Base-by-base conservation (phyloP, 2,888 invertebrate genomes). In the Nemotelus pantherinus region DNA sequence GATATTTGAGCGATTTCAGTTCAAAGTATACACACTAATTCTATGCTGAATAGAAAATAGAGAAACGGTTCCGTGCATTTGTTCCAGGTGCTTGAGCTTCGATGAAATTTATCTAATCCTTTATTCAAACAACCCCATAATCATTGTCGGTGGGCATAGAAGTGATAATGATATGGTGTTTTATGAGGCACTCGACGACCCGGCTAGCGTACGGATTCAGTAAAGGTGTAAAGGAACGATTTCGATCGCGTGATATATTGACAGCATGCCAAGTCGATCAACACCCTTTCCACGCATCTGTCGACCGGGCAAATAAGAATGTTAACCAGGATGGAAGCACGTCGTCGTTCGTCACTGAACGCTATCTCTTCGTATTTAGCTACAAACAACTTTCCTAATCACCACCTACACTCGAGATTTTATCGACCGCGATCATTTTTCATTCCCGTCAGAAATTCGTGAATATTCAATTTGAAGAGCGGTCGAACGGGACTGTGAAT, bases 121-220 rank as follows among this genome's bases (percentile, higher is more conserved):
- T 78, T 48, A 76, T 58, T 64, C 68, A 65, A 71, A 72, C 50
- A 78, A 67, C 76, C 78, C 65, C 67, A 71, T 72, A 78, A 76
- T 77, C 78, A 78, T 72, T 65, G 60, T 44, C 71, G 65, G 63
- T 53, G 65, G 44, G 76, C 71, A 48, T 60, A 70, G 71, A 77
- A 77, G 78, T 76, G 78, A 78, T 78, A 78, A 78, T 78, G 60
- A 78, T 65, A 76, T 72, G 76, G 64, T 76, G 50, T 55, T 72
- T 72, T 50, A 60, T 71, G 48, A 41, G 45, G 25, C 47, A 45
- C 45, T 72, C 72, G n/a, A 58, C 72, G 47, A 25, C 25, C 25
- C 25, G 25, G 25, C 25, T 1, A 25, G 25, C 25, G 50, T 39
- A 3, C 25, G 3, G 25, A 48, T 68, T 50, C 50, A 68, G 2